Evolutionary conservation across 2,888 invertebrate genomes (phyloP), one percentile per base, ranked within the genome.

Genomic region (Pedicia rivosa): DNA sequence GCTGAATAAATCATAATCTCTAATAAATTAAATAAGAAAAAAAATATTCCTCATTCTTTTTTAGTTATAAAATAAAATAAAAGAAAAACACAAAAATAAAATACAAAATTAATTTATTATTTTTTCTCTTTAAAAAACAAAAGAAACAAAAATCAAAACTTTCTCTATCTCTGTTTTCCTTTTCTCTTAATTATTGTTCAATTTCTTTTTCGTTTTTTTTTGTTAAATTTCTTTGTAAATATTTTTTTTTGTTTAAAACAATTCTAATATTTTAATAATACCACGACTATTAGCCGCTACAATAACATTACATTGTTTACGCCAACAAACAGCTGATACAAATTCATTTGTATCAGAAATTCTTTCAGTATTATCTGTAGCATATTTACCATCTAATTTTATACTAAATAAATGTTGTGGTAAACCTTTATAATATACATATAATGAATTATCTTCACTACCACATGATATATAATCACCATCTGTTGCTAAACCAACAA

Each of bases 291-390:
- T 92, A 36, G 91, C 92, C 31, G 91, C 90, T 12, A 92, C 76
- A 17, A 90, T 77, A 42, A 86, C 81, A 57, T 81, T 80, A 16
- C 82, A 78, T 47, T 77, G 72, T 57, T 81, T 77, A 44, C 83
- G 71, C 91, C 92, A 94, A 54, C 90, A 90, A 5, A 94, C 91
- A 1, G 92, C 92, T 10, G 91, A 91, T 34, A 94, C 91, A 65
- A 92, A 92, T 62, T 92, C 91, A 46, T 80, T 82, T 2, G 80
- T 72, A 54, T 88, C 88, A 50, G 87, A 41, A 4, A 32, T 36
- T 20, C 43, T 32, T 34, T 44, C 43, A n/a, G 41, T 30, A 26
- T 42, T 42, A 14, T 39, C 39, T 13, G 26, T 26, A n/a, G 20
- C 27, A 25, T 25, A 34, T 26, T 41, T 38, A 3, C 40, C 40